phyloP scores from a whole-genome alignment of 2,797 vertebrate species.

The Distichodus sexfasciatus region DNA sequence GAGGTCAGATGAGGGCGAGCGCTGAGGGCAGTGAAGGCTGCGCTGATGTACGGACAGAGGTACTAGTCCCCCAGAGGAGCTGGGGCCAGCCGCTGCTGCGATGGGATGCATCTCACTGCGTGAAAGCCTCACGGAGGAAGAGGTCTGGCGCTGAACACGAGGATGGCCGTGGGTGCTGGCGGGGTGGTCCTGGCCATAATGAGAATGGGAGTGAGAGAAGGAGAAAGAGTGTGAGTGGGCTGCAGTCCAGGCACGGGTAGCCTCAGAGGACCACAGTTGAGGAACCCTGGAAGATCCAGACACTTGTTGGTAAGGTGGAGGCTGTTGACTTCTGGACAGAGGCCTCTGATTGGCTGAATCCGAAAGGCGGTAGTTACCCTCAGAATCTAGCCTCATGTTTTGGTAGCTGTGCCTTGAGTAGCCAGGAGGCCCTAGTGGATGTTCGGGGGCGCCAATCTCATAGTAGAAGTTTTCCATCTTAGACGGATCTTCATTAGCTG shows the following conservation, averaged over 20 bases:
- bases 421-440: conserved; percentile 57
- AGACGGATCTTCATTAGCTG: conserved; percentile 57
- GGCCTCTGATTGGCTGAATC: conserved; percentile 59
- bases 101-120: conserved; percentile 54
- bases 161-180: conserved; percentile 31
- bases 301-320: conserved; percentile 44
- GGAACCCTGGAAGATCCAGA: conserved; percentile 23
- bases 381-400: conserved; percentile 55
- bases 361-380: conserved; percentile 52
- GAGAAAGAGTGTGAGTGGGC: conserved; percentile 56
- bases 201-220: conserved; percentile 50
- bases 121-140: conserved; percentile 48
- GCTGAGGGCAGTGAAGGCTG: conserved; percentile 48
- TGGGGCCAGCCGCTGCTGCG: conserved; percentile 14
- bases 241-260: conserved; percentile 57
- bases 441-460: conserved; percentile 71
- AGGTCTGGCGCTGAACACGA: conserved; percentile 45
- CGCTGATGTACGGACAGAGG: conserved; percentile 59
- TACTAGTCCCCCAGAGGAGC: conserved; percentile 38
- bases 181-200: conserved; percentile 43
- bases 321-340: conserved; percentile 41
- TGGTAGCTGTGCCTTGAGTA: conserved; percentile 63
- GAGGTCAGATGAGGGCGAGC: conserved; percentile 52
- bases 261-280: conserved; percentile 58
- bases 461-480: conserved; percentile 76